Evolutionary conservation across 2,113 vertebrate species (phyloP), one percentile per base, ranked within the genome.

Genomic region (Xiphophorus couchianus): DNA sequence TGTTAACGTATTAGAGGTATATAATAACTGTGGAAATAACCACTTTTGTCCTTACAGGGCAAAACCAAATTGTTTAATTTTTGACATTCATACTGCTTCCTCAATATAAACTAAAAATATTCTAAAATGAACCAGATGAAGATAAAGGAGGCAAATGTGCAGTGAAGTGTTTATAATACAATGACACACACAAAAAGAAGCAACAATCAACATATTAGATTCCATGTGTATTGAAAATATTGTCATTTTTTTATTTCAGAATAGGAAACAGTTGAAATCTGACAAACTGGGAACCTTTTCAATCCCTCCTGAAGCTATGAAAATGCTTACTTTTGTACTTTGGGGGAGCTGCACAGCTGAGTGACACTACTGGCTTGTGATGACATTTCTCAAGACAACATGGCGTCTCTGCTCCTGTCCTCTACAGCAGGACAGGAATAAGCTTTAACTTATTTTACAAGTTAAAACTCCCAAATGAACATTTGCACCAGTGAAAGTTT

Each of bases 141-240:
- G 25, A 58, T 3, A 25, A n/a, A 58, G 5, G 14, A 48, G 17
- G 14, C 14, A 19, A 48, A 48, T 19, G 17, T 48, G 44, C 3
- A 7, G 5, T 7, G 17, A 48, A 25, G 51, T n/a, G 51, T 25
- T n/a, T 3, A n/a, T 58, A 19, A 19, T 19, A 48, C 17, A 19
- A 19, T 28, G 17, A 15, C 3, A 42, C 39, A 48, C 28, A 77
- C 83, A 66, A 67, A 69, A 68, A 86, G 39, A 70, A 70, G 88
- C 77, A 81, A 75, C 66, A 48, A 48, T 17, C 44, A 48, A 19
- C 65, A 69, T 75, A 83, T 30, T 85, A 86, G 77, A 75, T 88
- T 88, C 83, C 74, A 71, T 80, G 78, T 78, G 85, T 91, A 81
- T 90, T 93, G 88, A 93, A 93, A 93, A 94, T 93, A 93, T 86